Conservation (phyloP, 2,113 vertebrate genomes). For the Sorex araneus region DNA sequence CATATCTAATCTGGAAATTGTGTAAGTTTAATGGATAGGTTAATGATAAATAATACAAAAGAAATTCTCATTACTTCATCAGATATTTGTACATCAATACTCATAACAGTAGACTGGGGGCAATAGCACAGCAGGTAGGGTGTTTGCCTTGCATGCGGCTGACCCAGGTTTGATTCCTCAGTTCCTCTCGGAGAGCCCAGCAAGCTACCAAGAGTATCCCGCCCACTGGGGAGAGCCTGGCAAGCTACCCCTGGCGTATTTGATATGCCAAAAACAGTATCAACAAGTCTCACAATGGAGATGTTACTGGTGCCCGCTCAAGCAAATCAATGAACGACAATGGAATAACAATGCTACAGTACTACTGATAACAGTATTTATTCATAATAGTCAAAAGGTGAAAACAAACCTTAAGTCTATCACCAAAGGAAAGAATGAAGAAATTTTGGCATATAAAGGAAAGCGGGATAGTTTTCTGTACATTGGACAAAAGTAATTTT, state of each 20-base stretch:
- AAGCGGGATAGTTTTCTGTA: neutral
- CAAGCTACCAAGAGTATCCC: no score
- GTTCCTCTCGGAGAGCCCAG: no score
- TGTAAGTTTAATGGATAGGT: neutral
- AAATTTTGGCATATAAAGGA: neutral
- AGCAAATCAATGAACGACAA: no score
- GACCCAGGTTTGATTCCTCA: no score
- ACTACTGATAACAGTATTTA: neutral
- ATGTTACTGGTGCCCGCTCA: no score
- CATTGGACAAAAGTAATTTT: neutral
- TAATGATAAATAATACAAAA: constrained; percentile 37
- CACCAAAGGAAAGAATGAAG: neutral
- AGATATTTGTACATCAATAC: neutral
- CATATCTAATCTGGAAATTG: neutral
- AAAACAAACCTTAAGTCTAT: neutral
- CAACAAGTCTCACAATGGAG: no score
- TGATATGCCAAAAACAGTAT: no score
- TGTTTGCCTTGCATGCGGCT: no score
- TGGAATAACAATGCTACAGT: no score
- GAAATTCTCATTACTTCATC: neutral
- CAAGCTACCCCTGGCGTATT: no score
- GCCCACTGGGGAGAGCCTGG: no score
- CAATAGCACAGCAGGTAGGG: no score
- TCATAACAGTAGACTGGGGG: neutral
- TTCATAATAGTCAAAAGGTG: neutral